Evolutionary conservation across 2,888 invertebrate species (phyloP).

Genomic region (Eristalis pertinax): DNA sequence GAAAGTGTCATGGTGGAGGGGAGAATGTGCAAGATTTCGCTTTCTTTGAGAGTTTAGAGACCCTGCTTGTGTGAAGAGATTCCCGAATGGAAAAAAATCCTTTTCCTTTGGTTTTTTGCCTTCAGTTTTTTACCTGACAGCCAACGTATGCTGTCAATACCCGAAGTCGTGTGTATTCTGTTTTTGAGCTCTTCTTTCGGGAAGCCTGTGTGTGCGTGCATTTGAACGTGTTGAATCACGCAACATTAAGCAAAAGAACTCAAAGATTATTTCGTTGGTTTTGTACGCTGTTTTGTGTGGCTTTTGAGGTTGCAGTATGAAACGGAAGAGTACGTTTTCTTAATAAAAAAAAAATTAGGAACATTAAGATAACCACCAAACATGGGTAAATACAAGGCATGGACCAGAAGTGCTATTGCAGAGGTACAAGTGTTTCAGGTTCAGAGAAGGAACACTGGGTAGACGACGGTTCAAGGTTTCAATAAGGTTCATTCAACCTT

Average conservation of each 20-base stretch:
- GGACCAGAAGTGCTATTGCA: neutral
- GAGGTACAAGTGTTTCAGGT: neutral
- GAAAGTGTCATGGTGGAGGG: constrained; percentile 9
- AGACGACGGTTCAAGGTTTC: neutral
- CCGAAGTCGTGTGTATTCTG: neutral
- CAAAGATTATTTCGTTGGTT: neutral
- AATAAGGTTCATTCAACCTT: neutral
- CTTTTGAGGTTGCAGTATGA: neutral
- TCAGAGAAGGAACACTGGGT: neutral
- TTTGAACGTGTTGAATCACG: neutral
- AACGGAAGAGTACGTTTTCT: neutral
- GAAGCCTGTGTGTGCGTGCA: neutral
- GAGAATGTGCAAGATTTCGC: constrained; percentile 43
- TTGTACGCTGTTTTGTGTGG: neutral
- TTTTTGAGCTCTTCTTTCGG: neutral
- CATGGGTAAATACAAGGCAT: neutral
- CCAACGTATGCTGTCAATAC: constrained; percentile 20
- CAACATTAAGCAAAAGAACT: neutral
- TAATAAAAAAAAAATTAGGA: neutral
- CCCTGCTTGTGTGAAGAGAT: neutral
- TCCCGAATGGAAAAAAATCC: neutral
- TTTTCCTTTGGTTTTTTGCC: neutral
- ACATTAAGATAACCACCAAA: neutral
- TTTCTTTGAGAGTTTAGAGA: constrained; percentile 49
- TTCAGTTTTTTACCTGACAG: constrained; percentile 37